Conservation (phyloP, 2,113 vertebrate genomes). For the Austrofundulus limnaeus region DNA sequence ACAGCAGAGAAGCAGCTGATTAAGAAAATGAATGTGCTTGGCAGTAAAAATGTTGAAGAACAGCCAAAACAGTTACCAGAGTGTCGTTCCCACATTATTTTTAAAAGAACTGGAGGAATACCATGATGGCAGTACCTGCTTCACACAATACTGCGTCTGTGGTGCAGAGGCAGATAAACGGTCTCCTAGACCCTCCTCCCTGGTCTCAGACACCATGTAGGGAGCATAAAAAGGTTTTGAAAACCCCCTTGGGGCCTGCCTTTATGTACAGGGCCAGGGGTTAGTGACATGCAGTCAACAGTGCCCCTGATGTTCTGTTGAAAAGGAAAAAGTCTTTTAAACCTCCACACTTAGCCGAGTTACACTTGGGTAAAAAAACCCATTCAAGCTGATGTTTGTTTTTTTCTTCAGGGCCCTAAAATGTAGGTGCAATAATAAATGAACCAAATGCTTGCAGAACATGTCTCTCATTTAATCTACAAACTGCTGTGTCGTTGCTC, state of each 20-base stretch:
- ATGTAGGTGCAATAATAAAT: slow-evolving; percentile 23
- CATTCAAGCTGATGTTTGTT: too few species aligned
- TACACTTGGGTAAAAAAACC: slow-evolving; percentile 18
- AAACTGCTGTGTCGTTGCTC: slow-evolving; percentile 71
- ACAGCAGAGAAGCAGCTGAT: too few species aligned
- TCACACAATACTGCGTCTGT: slow-evolving; percentile 50
- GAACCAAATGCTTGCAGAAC: slow-evolving; percentile 28
- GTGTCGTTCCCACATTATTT: too few species aligned
- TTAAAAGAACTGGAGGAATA: too few species aligned
- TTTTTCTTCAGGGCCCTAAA: too few species aligned
- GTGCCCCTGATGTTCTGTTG: too few species aligned
- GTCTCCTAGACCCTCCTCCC: slow-evolving; percentile 38
- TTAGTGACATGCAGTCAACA: slow-evolving; percentile 29
- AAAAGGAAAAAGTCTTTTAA: slow-evolving; percentile 35
- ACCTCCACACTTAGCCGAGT: slow-evolving; percentile 11
- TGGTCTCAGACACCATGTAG: too few species aligned
- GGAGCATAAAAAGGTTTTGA: too few species aligned
- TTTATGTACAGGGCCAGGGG: slow-evolving; percentile 39
- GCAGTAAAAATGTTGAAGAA: too few species aligned
- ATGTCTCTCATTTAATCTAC: slow-evolving; percentile 49
- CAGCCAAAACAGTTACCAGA: too few species aligned
- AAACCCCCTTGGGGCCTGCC: slow-evolving; percentile 45
- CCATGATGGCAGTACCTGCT: too few species aligned
- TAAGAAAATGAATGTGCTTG: too few species aligned
- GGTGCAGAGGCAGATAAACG: slow-evolving; percentile 50